Percentiles rank a stretch among this genome's conserved stretches.
Conservation (phyloP, 1,140 invertebrate species). For the Hyles euphorbiae region DNA sequence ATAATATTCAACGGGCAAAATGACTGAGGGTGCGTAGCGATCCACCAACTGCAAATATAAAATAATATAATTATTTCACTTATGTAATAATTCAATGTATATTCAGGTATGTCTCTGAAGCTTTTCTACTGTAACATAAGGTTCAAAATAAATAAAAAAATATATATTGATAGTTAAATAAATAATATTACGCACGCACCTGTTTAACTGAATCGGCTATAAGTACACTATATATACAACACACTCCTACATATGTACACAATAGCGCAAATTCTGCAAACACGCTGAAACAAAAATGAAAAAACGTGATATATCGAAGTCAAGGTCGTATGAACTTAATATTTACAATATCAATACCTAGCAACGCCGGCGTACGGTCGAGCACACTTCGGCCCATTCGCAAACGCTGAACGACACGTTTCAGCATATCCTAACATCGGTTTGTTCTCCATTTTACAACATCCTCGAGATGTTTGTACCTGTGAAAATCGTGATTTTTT, state of each 20-base stretch:
- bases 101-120: too few species aligned
- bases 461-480: constrained; percentile 83
- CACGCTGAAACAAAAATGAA: constrained; percentile 63
- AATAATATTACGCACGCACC: constrained; percentile 23
- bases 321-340: background rate
- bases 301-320: too few species aligned
- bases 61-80: constrained; percentile 5
- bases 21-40: constrained; percentile 47
- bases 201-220: constrained; percentile 79
- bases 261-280: constrained; percentile 80
- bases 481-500: constrained; percentile 33
- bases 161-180: too few species aligned
- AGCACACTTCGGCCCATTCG: constrained; percentile 81
- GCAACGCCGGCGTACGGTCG: constrained; percentile 77
- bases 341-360: constrained; percentile 64
- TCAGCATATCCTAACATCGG: constrained; percentile 85
- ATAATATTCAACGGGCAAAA: constrained; percentile 71
- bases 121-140: too few species aligned
- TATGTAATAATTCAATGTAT: too few species aligned
- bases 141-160: too few species aligned
- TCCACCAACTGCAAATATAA: constrained; percentile 68
- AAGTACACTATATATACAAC: constrained; percentile 87
- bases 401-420: constrained; percentile 85
- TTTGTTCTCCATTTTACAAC: constrained; percentile 80
- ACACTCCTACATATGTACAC: constrained; percentile 82